Conservation (phyloP, 2,113 vertebrate species). For the Syngnathoides biaculeatus region DNA sequence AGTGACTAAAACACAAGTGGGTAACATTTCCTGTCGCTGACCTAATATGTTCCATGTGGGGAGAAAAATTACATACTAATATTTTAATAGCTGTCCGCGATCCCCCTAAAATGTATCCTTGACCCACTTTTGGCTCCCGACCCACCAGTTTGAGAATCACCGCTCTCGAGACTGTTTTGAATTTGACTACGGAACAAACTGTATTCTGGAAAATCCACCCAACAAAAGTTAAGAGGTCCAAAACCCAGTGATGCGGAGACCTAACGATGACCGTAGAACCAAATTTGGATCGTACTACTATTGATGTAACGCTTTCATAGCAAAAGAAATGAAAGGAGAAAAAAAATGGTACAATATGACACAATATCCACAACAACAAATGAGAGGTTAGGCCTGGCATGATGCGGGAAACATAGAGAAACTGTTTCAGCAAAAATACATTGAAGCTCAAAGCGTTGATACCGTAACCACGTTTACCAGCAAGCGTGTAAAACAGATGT, state of each 20-base stretch:
- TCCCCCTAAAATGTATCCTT: too few relatives aligned
- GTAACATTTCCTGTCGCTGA: too few relatives aligned
- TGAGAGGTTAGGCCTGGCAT: constrained; percentile 15
- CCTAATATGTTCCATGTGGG: too few relatives aligned
- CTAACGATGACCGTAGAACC: neutral
- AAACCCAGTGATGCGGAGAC: neutral
- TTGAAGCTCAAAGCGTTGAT: constrained; percentile 52
- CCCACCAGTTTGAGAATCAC: too few relatives aligned
- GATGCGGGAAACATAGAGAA: constrained; percentile 38
- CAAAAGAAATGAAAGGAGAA: neutral
- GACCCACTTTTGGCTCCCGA: too few relatives aligned
- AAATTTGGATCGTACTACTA: neutral
- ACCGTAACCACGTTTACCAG: constrained; percentile 52
- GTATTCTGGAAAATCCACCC: neutral
- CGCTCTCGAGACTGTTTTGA: neutral
- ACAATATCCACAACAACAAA: neutral
- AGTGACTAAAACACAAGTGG: too few relatives aligned
- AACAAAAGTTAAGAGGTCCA: neutral
- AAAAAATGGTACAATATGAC: neutral
- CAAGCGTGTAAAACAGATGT: constrained; percentile 41
- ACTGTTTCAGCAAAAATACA: constrained; percentile 46
- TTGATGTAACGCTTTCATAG: neutral
- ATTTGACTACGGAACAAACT: neutral
- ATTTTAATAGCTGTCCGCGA: too few relatives aligned
- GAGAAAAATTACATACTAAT: too few relatives aligned